Evolutionary conservation across 2,113 vertebrate genomes (phyloP).

Genomic region (Eurystomus gularis): DNA sequence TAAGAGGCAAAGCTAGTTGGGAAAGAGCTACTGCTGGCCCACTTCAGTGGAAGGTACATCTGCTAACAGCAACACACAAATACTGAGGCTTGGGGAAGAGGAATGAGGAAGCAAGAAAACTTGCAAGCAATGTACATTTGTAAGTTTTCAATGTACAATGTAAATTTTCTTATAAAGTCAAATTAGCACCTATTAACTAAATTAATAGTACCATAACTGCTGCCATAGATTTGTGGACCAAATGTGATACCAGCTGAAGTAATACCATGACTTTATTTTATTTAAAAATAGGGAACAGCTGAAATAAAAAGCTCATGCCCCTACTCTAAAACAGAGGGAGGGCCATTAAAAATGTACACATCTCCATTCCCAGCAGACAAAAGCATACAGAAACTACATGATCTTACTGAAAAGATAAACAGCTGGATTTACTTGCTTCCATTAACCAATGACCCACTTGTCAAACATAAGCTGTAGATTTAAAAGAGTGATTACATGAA

Average conservation of each 20-base stretch:
- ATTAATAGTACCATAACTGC: not conserved
- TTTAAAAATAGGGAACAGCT: not conserved
- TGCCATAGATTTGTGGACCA: not conserved
- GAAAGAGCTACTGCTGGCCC: not conserved
- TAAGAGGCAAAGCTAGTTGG: not conserved
- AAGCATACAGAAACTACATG: not conserved
- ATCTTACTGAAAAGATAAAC: slow-evolving; percentile 45
- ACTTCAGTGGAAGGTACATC: not conserved
- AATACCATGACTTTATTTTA: not conserved
- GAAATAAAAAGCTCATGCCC: not conserved
- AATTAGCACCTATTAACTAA: not conserved
- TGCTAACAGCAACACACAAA: not conserved
- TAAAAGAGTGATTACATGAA: slow-evolving; percentile 50
- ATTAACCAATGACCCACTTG: slow-evolving; percentile 66
- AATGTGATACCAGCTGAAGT: not conserved
- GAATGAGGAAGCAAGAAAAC: not conserved
- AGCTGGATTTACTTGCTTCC: slow-evolving; percentile 60
- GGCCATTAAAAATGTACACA: slow-evolving; percentile 6
- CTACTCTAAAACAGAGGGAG: not conserved
- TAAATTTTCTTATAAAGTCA: not conserved
- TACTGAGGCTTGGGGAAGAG: not conserved
- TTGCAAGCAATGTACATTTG: not conserved
- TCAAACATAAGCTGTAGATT: slow-evolving; percentile 64
- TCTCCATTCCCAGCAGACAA: slow-evolving; percentile 4
- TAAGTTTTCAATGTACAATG: not conserved